A percentile compares a stretch with the other conserved stretches of the same genome.
phyloP scores from a whole-genome alignment of 2,113 vertebrate species.

The Hystrix brachyura region DNA sequence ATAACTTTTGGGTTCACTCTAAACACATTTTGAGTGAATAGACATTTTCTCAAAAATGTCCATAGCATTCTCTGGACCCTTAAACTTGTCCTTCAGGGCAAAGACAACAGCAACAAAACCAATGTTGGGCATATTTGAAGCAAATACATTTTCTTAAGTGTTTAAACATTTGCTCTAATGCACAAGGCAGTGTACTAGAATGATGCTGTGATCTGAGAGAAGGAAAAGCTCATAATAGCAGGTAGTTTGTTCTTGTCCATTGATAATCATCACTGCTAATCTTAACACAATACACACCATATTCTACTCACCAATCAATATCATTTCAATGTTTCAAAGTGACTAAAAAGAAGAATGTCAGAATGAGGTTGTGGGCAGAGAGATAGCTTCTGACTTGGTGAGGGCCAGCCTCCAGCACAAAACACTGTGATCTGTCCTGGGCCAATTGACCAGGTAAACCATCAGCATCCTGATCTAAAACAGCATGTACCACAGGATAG shows the following conservation, averaged over 20 bases:
- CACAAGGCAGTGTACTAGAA: neutral
- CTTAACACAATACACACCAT: neutral
- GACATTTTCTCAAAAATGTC: neutral
- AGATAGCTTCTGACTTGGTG: neutral
- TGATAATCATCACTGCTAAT: slow-evolving; percentile 9
- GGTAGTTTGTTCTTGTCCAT: neutral
- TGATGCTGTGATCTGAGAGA: neutral
- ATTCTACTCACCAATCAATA: neutral
- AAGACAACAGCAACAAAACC: neutral
- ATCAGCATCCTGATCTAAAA: neutral
- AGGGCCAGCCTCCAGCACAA: neutral
- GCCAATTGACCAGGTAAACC: neutral
- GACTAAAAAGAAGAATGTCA: neutral
- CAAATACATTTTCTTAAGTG: neutral
- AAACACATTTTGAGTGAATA: neutral
- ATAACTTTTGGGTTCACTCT: neutral
- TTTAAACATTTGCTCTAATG: neutral
- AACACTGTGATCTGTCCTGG: neutral
- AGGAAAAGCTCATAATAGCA: neutral
- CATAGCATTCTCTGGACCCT: neutral
- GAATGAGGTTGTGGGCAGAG: neutral
- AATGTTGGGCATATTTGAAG: neutral
- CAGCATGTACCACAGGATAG: neutral
- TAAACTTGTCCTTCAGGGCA: neutral
- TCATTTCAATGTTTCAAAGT: slow-evolving; percentile 15